Base-by-base conservation (phyloP, 23 tunicate species). In the Halocynthia aurantium region DNA sequence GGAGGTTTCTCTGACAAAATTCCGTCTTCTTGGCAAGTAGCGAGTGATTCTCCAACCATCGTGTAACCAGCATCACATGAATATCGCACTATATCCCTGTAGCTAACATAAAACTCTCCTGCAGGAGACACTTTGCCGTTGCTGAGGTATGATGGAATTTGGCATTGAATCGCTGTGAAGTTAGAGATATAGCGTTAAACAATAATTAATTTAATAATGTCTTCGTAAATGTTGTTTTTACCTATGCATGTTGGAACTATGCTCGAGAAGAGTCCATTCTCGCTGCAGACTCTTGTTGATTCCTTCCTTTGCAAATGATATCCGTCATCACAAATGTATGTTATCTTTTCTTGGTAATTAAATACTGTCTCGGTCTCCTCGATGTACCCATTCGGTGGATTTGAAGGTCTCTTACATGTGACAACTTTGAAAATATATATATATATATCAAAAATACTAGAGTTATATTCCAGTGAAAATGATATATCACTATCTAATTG, bases 11-110 rank as follows among this genome's bases (percentile, higher is more conserved):
- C 85, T 6, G 85, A 71, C 70, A 72, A 72, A 15, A 22, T 71
- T 6, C 85, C 85, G 53, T 81, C 85, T 6, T 19, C 22, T 61
- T 72, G 55, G 52, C 85, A 81, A 0, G 78, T 0, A 13, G 74
- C 78, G 18, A 53, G 60, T 10, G 44, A 31, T 12, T 53, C 77
- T 2, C 85, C 85, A 5, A 72, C 78, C 13, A 81, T 78, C 50
- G n/a, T 81, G 67, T 71, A 81, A 19, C 85, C 85, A 15, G 9
- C 22, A 17, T 72, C 70, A 61, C 85, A 81, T 8, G 78, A 51
- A 22, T 55, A 72, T 11, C 68, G 52, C 10, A 81, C 76, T 6
- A 52, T n/a, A 55, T 71, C 69, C 7, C 67, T 72, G 57, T 74
- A 74, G 8, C 64, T 55, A 10, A 74, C 56, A 8, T 53, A 52